These are phyloP conservation scores for Scomber scombrus DNA, from an alignment of 2,113 vertebrate species.

Conservation along the genomic window DNA sequence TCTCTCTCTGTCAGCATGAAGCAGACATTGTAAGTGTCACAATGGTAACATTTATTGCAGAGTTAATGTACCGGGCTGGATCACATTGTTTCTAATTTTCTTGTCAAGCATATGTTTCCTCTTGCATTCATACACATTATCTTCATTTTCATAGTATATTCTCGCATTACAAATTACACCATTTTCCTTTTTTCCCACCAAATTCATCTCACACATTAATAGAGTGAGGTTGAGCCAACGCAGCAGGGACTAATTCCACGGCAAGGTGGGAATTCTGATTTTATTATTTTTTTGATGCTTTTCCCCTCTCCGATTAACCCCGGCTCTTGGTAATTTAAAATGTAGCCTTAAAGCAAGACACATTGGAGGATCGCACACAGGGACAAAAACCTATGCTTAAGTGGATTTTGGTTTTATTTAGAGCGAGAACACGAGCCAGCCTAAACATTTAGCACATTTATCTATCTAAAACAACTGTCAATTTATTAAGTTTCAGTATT, in stretches of 20 bases:
- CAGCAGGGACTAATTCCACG: background rate
- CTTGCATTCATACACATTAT: background rate
- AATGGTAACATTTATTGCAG: background rate
- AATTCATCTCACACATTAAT: background rate
- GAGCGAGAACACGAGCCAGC: background rate
- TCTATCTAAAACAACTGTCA: background rate
- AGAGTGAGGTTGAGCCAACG: background rate
- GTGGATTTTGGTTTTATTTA: conserved; percentile 30
- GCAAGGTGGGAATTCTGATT: conserved; percentile 17
- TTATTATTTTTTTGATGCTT: conserved; percentile 12
- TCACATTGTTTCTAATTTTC: background rate
- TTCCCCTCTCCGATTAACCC: conserved; percentile 29
- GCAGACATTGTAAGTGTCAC: background rate
- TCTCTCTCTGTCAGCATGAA: background rate
- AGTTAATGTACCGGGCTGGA: background rate
- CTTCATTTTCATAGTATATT: background rate
- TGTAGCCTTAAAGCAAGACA: conserved; percentile 22
- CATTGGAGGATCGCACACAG: conserved; percentile 11
- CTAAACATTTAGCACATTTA: background rate
- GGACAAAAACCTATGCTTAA: conserved; percentile 1
- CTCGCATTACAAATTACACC: background rate
- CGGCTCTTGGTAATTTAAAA: conserved; percentile 44
- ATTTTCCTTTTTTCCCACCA: background rate
- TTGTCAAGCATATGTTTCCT: background rate
- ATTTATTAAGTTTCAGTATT: too few species aligned